Base-by-base conservation (phyloP, 2,113 vertebrate species). In the Tachysurus vachellii region DNA sequence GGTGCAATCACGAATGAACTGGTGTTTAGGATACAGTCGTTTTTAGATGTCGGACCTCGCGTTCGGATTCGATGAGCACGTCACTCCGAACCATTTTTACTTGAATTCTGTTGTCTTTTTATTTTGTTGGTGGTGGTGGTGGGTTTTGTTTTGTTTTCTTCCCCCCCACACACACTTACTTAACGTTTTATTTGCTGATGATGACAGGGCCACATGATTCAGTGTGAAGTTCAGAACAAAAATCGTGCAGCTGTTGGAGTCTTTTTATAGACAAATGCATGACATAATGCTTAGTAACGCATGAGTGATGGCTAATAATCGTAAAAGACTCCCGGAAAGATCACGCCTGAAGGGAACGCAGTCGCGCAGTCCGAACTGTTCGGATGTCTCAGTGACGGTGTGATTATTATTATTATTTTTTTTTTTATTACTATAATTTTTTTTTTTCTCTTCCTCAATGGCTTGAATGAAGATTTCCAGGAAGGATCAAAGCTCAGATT, bases 281-380 rank as follows among this genome's bases (percentile, higher is more conserved):
- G 79, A 81, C 56, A 17, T 79, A 50, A 54, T 16, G 26, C 47
- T 77, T 50, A 17, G 47, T 36, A 57, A 57, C 9, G 9, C 77
- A 56, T 28, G 75, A 57, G n/a, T 57, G 26, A 56, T 1, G 1
- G 44, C 28, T 19, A 36, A 36, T 31, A 31, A 31, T 19, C 53
- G 2, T 50, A 47, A 47, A 47, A 1, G 54, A 80, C 16, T 36
- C 2, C 11, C 5, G 85, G 47, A 36, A 57, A 12, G 21, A 28
- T 87, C 86, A 57, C 61, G 21, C 86, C 86, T 84, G 86, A 87
- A 66, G 86, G 61, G 81, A 79, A 77, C 36, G 19, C 47, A 28
- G 13, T 21, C 23, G 0, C 17, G 19, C 57, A 23, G 44, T 54
- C 21, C 9, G 64, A 36, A 61, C 26, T 19, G 50, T 71, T 23